These are phyloP conservation scores for Drosophila punjabiensis DNA, from an alignment of 1,140 invertebrate genomes.

Conservation along the genomic window DNA sequence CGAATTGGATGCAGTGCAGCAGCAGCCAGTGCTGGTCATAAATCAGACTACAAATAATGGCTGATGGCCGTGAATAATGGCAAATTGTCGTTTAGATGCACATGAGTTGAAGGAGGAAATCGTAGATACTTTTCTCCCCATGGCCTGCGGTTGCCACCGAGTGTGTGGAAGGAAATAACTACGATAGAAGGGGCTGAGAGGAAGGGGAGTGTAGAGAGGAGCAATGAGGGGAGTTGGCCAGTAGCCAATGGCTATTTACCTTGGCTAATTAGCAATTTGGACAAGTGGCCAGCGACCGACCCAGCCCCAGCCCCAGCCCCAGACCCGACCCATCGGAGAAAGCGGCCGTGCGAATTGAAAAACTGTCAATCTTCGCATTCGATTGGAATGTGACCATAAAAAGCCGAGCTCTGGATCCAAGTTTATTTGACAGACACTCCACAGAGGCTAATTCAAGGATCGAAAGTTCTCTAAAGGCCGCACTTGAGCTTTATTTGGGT, in stretches of 20 bases:
- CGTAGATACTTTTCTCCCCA: conserved; percentile 10
- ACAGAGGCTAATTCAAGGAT: background rate
- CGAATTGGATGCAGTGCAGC: conserved; percentile 37
- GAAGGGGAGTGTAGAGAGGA: conserved; percentile 21
- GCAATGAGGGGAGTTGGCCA: conserved; percentile 1
- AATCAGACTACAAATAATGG: conserved; percentile 21
- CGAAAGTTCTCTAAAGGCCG: background rate
- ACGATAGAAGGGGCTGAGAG: background rate
- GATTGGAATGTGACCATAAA: conserved; percentile 1
- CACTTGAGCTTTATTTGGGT: no score
- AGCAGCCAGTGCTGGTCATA: conserved; percentile 16
- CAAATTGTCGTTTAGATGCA: conserved; percentile 61
- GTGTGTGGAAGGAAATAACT: conserved; percentile 16
- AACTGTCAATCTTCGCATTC: conserved; percentile 6
- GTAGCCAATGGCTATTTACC: conserved; percentile 53
- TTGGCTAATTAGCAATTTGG: conserved; percentile 70
- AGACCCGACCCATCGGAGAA: conserved; percentile 44
- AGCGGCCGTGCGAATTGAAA: conserved; percentile 29
- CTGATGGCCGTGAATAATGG: conserved; percentile 61
- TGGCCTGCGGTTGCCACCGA: conserved; percentile 29
- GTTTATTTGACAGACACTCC: background rate
- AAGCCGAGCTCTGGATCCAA: background rate
- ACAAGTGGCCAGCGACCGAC: conserved; percentile 30
- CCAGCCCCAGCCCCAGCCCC: conserved; percentile 28
- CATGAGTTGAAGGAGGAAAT: conserved; percentile 30